phyloP scores from a whole-genome alignment of 2,113 vertebrate species.

The Eulemur macaco region DNA sequence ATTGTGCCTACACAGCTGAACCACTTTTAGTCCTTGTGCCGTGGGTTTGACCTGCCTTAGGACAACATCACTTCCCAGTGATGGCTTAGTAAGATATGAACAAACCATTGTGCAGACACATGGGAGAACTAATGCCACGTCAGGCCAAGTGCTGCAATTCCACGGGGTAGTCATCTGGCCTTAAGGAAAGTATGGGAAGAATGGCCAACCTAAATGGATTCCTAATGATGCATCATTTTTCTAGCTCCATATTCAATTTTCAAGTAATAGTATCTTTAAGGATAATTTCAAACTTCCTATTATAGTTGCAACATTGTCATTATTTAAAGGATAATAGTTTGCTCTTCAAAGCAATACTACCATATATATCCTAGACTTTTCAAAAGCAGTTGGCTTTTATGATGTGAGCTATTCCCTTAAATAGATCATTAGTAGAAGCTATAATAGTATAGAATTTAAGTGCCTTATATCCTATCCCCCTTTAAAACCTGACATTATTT shows the following conservation, averaged over 20 bases:
- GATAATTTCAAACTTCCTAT: slow-evolving; percentile 6
- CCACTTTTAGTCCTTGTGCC: neutral
- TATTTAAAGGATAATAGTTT: neutral
- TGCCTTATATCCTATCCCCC: neutral
- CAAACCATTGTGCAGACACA: neutral
- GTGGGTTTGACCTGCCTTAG: neutral
- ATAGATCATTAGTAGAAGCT: neutral
- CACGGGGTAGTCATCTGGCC: neutral
- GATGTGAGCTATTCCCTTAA: neutral
- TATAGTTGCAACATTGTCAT: neutral
- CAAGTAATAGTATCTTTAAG: neutral
- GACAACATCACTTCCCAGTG: neutral
- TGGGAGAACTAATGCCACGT: too few relatives aligned
- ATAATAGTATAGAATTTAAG: neutral
- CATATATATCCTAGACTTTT: neutral
- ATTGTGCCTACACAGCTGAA: neutral
- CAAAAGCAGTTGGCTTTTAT: neutral
- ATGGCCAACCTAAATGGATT: neutral
- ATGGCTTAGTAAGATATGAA: neutral
- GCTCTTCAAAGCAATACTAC: slow-evolving; percentile 9
- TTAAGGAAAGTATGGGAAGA: slow-evolving; percentile 4
- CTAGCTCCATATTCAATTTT: slow-evolving; percentile 25
- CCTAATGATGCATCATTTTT: neutral
- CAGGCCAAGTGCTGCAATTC: neutral
- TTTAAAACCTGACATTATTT: slow-evolving; percentile 32